Evolutionary conservation across 2,888 invertebrate genomes (phyloP).

Genomic region (Zhuqinia jingwanae): DNA sequence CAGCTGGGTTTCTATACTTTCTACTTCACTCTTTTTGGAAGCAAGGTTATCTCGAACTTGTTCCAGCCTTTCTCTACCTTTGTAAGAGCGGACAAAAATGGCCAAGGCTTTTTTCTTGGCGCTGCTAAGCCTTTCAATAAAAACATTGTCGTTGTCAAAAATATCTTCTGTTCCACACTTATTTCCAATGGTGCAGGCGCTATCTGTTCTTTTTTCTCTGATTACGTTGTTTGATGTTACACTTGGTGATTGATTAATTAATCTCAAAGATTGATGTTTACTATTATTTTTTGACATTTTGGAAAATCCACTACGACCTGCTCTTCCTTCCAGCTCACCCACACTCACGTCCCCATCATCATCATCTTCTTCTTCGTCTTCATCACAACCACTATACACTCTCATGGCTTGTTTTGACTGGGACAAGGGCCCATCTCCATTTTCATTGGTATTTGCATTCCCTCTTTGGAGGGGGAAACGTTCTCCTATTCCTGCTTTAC

Average conservation of each 20-base stretch:
- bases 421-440: conserved; percentile 26
- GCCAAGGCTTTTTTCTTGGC: conserved; percentile 73
- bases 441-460: conserved; percentile 21
- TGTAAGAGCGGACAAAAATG: conserved; percentile 72
- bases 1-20: conserved; percentile 65
- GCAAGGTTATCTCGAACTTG: conserved; percentile 53
- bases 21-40: conserved; percentile 69
- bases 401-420: neutral
- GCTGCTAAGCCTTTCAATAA: conserved; percentile 55
- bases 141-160: conserved; percentile 44
- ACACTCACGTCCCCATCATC: neutral
- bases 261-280: neutral
- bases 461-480: conserved; percentile 1
- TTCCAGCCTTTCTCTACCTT: conserved; percentile 65
- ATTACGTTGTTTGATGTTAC: neutral
- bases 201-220: too few species aligned
- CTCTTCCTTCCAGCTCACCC: too few species aligned
- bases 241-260: neutral
- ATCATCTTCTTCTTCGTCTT: neutral
- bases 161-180: neutral
- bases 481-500: neutral
- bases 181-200: neutral
- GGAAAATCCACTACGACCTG: neutral
- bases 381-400: neutral
- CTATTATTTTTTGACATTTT: neutral